These are phyloP conservation scores for Phyllotreta striolata DNA, from an alignment of 2,888 invertebrate genomes.

Conservation along the genomic window DNA sequence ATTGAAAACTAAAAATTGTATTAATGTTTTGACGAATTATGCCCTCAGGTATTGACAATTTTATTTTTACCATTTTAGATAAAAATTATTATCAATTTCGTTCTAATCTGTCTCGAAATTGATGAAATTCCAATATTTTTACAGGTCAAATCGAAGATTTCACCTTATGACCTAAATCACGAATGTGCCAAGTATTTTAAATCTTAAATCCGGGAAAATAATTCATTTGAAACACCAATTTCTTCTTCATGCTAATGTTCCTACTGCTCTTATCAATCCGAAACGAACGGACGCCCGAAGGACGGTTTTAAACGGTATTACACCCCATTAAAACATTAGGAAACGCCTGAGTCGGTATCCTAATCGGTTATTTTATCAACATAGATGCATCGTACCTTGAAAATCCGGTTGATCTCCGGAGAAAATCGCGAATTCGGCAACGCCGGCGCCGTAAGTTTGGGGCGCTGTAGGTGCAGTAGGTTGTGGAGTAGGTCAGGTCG, in stretches of 20 bases:
- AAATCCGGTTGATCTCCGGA: conserved; percentile 25
- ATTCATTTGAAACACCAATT: background rate
- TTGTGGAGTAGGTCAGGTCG: conserved; percentile 57
- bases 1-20: no score
- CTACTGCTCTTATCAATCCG: no score
- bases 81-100: no score
- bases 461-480: conserved; percentile 43
- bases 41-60: no score
- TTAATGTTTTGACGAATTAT: no score
- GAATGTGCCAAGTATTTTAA: conserved; percentile 4
- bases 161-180: conserved; percentile 9
- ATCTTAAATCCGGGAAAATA: background rate
- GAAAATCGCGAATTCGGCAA: conserved; percentile 29
- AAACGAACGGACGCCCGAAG: no score
- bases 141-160: conserved; percentile 14
- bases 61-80: no score
- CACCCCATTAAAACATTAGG: conserved; percentile 5
- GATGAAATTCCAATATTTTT: conserved; percentile 4
- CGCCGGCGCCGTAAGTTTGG: conserved; percentile 43
- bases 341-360: conserved; percentile 11
- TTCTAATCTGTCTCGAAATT: background rate
- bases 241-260: no score
- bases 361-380: conserved; percentile 16
- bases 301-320: background rate
- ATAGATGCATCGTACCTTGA: conserved; percentile 9